Percentiles rank a stretch among this genome's conserved stretches.
Conservation (phyloP, 1,140 invertebrate species). For the Drosophila ironensis region DNA sequence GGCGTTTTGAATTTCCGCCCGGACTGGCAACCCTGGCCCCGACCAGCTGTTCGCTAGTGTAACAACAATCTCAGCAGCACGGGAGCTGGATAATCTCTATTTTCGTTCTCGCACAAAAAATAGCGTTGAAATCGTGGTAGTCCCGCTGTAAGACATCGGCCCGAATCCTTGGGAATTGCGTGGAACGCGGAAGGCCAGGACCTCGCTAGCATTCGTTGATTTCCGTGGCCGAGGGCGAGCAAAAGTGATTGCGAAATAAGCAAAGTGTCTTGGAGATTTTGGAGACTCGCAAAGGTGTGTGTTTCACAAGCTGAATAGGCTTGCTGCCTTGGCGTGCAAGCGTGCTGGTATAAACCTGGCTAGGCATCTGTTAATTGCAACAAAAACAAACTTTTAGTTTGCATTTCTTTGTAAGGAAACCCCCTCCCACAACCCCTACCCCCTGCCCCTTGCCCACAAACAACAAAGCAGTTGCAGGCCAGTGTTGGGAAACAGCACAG, state of each 20-base stretch:
- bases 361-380: neutral
- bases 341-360: neutral
- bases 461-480: conserved; percentile 35
- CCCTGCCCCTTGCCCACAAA: conserved; percentile 1
- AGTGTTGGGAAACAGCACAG: conserved; percentile 58
- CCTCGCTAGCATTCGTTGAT: neutral
- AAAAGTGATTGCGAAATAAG: conserved; percentile 73
- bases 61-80: conserved; percentile 58
- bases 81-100: conserved; percentile 37
- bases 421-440: conserved; percentile 1
- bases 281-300: conserved; percentile 9
- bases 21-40: conserved; percentile 47
- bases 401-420: conserved; percentile 26
- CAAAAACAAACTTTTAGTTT: conserved; percentile 7
- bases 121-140: conserved; percentile 45
- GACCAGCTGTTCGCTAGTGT: conserved; percentile 52
- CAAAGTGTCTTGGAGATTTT: conserved; percentile 3
- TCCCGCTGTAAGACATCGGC: conserved; percentile 20
- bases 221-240: conserved; percentile 2
- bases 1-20: neutral
- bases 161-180: neutral
- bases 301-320: too few species aligned
- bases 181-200: neutral
- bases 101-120: conserved; percentile 61
- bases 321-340: too few species aligned